phyloP scores from a whole-genome alignment of 1,140 invertebrate species.

The Melipona quadrifasciata region DNA sequence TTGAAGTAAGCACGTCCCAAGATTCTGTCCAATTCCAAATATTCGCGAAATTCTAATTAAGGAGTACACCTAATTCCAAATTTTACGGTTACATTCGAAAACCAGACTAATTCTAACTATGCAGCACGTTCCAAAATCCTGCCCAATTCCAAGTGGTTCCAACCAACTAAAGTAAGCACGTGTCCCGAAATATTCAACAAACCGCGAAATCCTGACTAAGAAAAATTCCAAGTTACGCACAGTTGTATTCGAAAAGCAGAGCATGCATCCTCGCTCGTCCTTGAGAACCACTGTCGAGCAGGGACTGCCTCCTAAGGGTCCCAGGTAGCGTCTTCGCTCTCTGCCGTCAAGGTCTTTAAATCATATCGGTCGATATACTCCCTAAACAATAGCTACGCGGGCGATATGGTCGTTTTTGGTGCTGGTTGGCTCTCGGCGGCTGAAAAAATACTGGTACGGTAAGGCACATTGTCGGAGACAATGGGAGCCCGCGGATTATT shows the following conservation, averaged over 20 bases:
- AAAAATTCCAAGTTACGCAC: too few relatives aligned
- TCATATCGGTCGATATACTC: slow-evolving; percentile 61
- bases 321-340: slow-evolving; percentile 5
- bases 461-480: slow-evolving; percentile 55
- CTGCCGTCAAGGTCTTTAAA: slow-evolving; percentile 48
- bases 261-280: background rate
- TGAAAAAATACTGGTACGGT: slow-evolving; percentile 43
- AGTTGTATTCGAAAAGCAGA: background rate
- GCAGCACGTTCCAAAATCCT: too few relatives aligned
- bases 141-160: too few relatives aligned
- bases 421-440: background rate
- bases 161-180: too few relatives aligned
- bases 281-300: slow-evolving; percentile 26
- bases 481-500: slow-evolving; percentile 50
- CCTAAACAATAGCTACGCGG: slow-evolving; percentile 53
- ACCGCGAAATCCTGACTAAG: too few relatives aligned
- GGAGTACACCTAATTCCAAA: too few relatives aligned
- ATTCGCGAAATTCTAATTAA: too few relatives aligned
- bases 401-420: slow-evolving; percentile 45
- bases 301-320: background rate
- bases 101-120: too few relatives aligned
- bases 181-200: too few relatives aligned
- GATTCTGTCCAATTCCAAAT: too few relatives aligned
- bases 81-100: too few relatives aligned
- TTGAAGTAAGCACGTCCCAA: too few relatives aligned